A percentile compares a stretch with the other conserved stretches of the same genome.
Evolutionary conservation across 2,888 invertebrate species (phyloP).

Genomic region (Bellardia bayeri): DNA sequence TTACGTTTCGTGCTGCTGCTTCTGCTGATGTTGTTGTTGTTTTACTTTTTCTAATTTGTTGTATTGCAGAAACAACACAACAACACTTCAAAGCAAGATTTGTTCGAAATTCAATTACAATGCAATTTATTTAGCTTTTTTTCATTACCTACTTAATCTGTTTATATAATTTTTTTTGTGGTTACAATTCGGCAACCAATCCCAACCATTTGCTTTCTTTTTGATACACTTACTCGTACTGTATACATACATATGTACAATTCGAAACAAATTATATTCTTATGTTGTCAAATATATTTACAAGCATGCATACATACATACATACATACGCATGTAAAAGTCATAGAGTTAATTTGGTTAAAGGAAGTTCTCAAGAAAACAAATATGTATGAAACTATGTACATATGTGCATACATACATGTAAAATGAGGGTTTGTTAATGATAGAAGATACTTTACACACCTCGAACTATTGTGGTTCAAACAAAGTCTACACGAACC

Average conservation of each 20-base stretch:
- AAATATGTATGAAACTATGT: too few species aligned
- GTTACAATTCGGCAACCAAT: conserved; percentile 43
- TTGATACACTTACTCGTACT: not conserved
- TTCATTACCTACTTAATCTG: conserved; percentile 62
- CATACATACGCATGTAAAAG: not conserved
- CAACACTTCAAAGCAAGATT: conserved; percentile 67
- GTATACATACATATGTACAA: too few species aligned
- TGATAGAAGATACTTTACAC: too few species aligned
- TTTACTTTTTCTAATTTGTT: conserved; percentile 45
- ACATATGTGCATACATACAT: too few species aligned
- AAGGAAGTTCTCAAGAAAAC: too few species aligned
- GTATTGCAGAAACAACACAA: conserved; percentile 52
- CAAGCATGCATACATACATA: not conserved
- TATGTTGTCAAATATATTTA: not conserved
- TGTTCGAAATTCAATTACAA: conserved; percentile 67
- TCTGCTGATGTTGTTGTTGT: not conserved
- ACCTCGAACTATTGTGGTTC: too few species aligned
- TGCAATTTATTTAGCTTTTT: conserved; percentile 68
- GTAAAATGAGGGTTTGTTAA: too few species aligned
- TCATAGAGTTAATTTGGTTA: not conserved
- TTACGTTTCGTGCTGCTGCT: conserved; percentile 28
- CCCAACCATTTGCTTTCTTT: not conserved
- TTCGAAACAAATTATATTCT: too few species aligned
- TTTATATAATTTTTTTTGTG: conserved; percentile 64
- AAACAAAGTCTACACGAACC: too few species aligned